Base-by-base conservation (phyloP, 2,888 invertebrate species). In the Fabriciana adippe region DNA sequence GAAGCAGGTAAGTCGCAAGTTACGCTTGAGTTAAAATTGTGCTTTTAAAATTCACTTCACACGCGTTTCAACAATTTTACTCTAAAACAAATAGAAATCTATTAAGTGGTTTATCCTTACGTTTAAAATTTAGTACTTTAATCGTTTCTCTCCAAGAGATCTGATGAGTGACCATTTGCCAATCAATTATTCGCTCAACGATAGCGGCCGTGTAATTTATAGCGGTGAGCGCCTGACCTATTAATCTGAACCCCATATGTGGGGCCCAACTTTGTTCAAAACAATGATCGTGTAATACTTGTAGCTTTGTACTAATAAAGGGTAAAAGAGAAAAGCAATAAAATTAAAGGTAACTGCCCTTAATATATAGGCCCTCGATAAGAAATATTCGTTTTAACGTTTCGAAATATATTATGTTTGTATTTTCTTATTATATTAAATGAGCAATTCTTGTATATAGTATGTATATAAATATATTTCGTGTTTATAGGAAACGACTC, bases 111-210 rank as follows among this genome's bases (percentile, higher is more conserved):
- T 53, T 59, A n/a, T 18, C 18, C 35, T 48, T 54, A 62, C 65
- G 53, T 18, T 69, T 45, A 57, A 47, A 48, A 60, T 65, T 71
- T 74, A 72, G 72, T 69, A 71, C 68, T 72, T 71, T 72, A 74
- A 73, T 72, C 68, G 64, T 70, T 69, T 62, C 64, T 57, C 62
- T 59, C 57, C 53, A 64, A 51, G 71, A 73, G 74, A 70, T 71
- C 61, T 51, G 61, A 61, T 59, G 74, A 75, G 72, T 71, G 66
- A 69, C 79, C 84, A 84, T 87, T 88, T 84, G 84, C 83, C 81
- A 85, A 87, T 86, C 87, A 86, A 88, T 89, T 87, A 87, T 86
- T 87, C 85, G 85, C 83, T 85, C 82, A 82, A 78, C 79, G 78
- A 78, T 73, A 73, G 75, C 78, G 67, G 64, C 56, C 63, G 59